Evolutionary conservation across 2,888 invertebrate genomes (phyloP), one percentile per base, ranked within the genome.

Genomic region (Athrips mouffetella): DNA sequence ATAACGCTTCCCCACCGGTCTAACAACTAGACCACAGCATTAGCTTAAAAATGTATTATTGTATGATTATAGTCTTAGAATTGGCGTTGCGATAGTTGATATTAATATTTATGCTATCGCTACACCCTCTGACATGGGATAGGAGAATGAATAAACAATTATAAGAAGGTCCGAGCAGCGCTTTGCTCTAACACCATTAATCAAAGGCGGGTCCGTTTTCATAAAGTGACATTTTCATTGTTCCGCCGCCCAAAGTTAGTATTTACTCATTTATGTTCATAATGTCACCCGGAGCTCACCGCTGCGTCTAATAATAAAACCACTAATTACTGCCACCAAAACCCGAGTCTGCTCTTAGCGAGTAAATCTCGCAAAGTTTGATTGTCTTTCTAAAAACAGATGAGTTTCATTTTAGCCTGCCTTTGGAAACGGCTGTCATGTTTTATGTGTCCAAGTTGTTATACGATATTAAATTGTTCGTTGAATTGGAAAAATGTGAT

Each of bases 161-260:
- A n/a, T 68, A 73, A 75, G 73, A 63, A 75, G 71, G 76, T 70
- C 72, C 70, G 64, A 76, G 67, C 21, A 66, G 71, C 58, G 63
- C 59, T 65, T 72, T 62, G 65, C 74, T 76, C 67, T 63, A 68
- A 73, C 69, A 73, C 70, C 84, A 85, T 86, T 84, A 83, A 85
- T 85, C 85, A 85, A 73, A 67, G 57, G 65, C 63, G 66, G 61
- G 78, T 76, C 81, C 78, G 76, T 1, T 81, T 81, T 84, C 81
- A 81, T 83, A 82, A 83, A 83, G 80, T 83, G 85, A 83, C 84
- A 84, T 80, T 82, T 84, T 83, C 83, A 83, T 86, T 86, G 84
- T 85, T 77, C 67, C 67, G 66, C 69, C 60, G 67, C 76, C 75
- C 68, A 67, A 80, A 82, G 73, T 81, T 80, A 69, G 70, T 75